Evolutionary conservation across 1,140 invertebrate species (phyloP), one percentile per base, ranked within the genome.

Genomic region (Conus betulinus): DNA sequence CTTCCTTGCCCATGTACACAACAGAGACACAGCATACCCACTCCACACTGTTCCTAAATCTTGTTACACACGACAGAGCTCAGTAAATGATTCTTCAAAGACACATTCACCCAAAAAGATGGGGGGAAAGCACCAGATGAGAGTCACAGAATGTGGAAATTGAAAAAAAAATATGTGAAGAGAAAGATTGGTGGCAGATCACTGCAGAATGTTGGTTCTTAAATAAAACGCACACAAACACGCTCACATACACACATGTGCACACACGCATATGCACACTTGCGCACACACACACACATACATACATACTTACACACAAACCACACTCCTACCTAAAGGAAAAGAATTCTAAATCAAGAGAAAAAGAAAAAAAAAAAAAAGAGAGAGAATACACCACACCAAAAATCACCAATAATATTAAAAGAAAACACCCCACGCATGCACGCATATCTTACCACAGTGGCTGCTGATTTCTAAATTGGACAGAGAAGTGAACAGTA

Each of bases 401-500:
- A 60, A 15, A 8, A 60, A 15, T 60, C 8, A 15, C 15, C 15
- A 60, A 11, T 60, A 60, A 11, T 8, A 60, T 60, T 15, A 60
- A 60, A 15, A 60, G 15, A 60, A 71, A n/a, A 13, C 11, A 13
- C 23, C 67, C 67, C 76, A 78, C n/a, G 17, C 76, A 78, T 78
- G 76, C 76, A 78, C 25, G 25, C 76, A 39, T 7, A 78, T 27
- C 76, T 78, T 78, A 78, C 76, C 76, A 39, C 76, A 51, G 8
- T 11, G 17, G 76, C 25, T n/a, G n/a, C n/a, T 51, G 76, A 13
- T 78, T 78, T 78, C 76, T 78, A 78, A 7, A 78, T 7, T 39
- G 76, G 25, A 78, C 25, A 78, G 76, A 78, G 39, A 78, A 78
- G 67, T 71, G 67, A 71, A 71, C 67, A n/a, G 20, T 71, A n/a